Percentiles rank a stretch among this genome's conserved stretches.
phyloP scores from a whole-genome alignment of 2,797 vertebrate genomes.

The Poeciliopsis presidionis region DNA sequence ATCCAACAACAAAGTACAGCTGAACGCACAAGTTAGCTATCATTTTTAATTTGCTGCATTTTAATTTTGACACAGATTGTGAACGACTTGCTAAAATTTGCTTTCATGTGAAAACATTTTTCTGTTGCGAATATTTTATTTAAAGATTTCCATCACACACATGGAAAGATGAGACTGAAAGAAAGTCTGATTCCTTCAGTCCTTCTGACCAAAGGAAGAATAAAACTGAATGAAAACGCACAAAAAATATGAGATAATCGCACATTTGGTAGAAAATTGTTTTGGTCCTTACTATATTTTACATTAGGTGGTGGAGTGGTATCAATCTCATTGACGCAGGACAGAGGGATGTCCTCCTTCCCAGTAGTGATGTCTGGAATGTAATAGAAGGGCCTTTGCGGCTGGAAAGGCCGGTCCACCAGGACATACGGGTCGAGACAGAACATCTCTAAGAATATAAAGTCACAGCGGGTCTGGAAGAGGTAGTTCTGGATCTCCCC shows the following conservation, averaged over 20 bases:
- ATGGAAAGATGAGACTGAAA: neutral
- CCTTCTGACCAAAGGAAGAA: neutral
- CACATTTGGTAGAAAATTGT: neutral
- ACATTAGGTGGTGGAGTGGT: slow-evolving; percentile 89
- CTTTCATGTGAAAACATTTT: neutral
- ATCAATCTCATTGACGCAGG: slow-evolving; percentile 98
- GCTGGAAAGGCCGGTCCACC: slow-evolving; percentile 94
- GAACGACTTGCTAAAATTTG: neutral
- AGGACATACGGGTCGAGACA: slow-evolving; percentile 97
- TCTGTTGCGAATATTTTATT: neutral
- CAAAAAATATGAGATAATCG: neutral
- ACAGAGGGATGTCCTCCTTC: slow-evolving; percentile 92
- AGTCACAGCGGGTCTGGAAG: slow-evolving; percentile 92
- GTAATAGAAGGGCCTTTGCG: slow-evolving; percentile 93
- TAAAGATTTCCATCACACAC: neutral
- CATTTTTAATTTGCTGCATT: neutral
- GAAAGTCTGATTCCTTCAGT: no score
- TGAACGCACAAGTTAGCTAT: neutral
- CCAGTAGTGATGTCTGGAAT: slow-evolving; percentile 92
- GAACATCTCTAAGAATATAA: slow-evolving; percentile 98
- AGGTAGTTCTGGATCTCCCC: slow-evolving; percentile 93
- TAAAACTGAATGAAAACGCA: neutral
- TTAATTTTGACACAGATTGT: neutral
- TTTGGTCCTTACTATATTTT: slow-evolving; percentile 88
- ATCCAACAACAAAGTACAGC: neutral